Evolutionary conservation across 2,113 vertebrate genomes (phyloP).

Genomic region (Xenopus tropicalis): UCB_Xtro_10.0 CM004451.2:86895501-86896000

Average conservation of each 20-base stretch:
- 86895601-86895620: neutral
- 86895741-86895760: too few relatives aligned
- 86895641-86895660: too few relatives aligned
- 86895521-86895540: too few relatives aligned
- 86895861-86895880: neutral
- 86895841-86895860: neutral
- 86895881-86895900: neutral
- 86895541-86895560: too few relatives aligned
- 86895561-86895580: too few relatives aligned
- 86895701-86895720: neutral
- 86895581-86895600: too few relatives aligned
- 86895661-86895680: too few relatives aligned
- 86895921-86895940: constrained; percentile 15
- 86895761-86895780: too few relatives aligned
- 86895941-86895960: neutral
- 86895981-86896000: neutral
- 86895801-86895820: neutral
- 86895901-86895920: constrained; percentile 21
- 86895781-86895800: neutral
- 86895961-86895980: neutral
- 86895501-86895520: too few relatives aligned
- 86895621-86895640: too few relatives aligned
- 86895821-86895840: neutral
- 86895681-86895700: too few relatives aligned
- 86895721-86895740: neutral